These are phyloP conservation scores for Temnothorax unifasciatus DNA, from an alignment of 2,888 invertebrate genomes.

Conservation along the genomic window DNA sequence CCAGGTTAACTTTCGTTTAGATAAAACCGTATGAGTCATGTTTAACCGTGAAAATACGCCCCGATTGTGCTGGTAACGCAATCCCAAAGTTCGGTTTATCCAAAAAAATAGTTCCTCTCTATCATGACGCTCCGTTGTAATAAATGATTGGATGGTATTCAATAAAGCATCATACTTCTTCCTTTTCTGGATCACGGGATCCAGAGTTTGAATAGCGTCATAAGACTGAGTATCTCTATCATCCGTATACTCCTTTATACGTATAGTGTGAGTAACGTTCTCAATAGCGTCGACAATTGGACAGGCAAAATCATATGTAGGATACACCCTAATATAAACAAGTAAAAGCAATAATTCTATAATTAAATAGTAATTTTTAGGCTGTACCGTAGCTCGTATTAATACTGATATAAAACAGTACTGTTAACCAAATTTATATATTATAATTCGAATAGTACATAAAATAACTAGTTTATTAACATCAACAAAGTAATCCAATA, in stretches of 20 bases:
- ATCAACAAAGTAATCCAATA: not conserved
- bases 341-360: no score
- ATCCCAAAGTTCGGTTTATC: slow-evolving; percentile 95
- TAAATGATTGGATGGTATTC: no score
- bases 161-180: no score
- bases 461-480: not conserved
- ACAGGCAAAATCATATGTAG: slow-evolving; percentile 99
- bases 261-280: slow-evolving; percentile 98
- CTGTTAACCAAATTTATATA: not conserved
- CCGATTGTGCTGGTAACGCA: slow-evolving; percentile 96
- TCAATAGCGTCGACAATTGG: slow-evolving; percentile 99
- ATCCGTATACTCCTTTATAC: slow-evolving; percentile 97
- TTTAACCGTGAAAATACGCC: slow-evolving; percentile 97
- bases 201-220: no score
- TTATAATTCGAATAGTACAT: not conserved
- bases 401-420: not conserved
- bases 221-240: no score
- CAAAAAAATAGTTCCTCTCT: slow-evolving; percentile 97
- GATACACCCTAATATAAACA: slow-evolving; percentile 91
- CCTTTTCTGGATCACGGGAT: no score
- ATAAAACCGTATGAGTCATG: slow-evolving; percentile 98
- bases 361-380: no score
- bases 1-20: slow-evolving; percentile 99
- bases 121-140: slow-evolving; percentile 89
- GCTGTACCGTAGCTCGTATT: not conserved